Percentiles rank a stretch among this genome's conserved stretches.
Evolutionary conservation across 2,888 invertebrate genomes (phyloP).

Genomic region (Griposia aprilina): DNA sequence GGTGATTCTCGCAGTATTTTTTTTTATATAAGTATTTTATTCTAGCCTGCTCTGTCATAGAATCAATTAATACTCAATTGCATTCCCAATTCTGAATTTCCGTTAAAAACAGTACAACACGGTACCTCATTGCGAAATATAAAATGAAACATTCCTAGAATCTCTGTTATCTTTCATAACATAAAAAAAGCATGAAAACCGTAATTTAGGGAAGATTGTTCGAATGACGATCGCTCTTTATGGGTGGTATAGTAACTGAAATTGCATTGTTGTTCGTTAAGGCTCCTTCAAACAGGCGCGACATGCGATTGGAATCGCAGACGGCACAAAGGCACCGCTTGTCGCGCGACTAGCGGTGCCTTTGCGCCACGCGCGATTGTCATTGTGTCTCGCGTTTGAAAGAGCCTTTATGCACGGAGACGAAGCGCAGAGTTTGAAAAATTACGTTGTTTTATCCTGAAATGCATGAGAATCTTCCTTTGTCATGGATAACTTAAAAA

Average conservation of each 20-base stretch:
- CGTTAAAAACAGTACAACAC: not conserved
- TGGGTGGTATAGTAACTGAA: constrained; percentile 5
- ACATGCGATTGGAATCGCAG: too few relatives aligned
- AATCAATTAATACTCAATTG: not conserved
- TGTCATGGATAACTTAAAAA: not conserved
- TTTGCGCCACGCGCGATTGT: too few relatives aligned
- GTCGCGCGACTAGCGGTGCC: too few relatives aligned
- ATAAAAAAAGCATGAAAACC: constrained; percentile 12
- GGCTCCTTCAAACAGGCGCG: too few relatives aligned
- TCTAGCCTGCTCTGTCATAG: not conserved
- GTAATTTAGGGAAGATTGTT: constrained; percentile 38
- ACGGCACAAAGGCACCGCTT: too few relatives aligned
- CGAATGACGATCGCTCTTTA: constrained; percentile 14
- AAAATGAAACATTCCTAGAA: constrained; percentile 11
- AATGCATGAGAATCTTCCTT: not conserved
- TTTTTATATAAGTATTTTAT: too few relatives aligned
- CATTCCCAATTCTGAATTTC: constrained; percentile 9
- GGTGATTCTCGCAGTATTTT: not conserved
- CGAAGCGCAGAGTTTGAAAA: constrained; percentile 16
- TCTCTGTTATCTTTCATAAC: constrained; percentile 24
- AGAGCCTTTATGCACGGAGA: not conserved
- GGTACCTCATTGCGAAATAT: not conserved
- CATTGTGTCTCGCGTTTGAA: too few relatives aligned
- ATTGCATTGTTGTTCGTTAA: constrained; percentile 42
- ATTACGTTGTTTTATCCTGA: constrained; percentile 1